Conservation (phyloP, 2,113 vertebrate genomes). For the Ranitomeya imitator region DNA sequence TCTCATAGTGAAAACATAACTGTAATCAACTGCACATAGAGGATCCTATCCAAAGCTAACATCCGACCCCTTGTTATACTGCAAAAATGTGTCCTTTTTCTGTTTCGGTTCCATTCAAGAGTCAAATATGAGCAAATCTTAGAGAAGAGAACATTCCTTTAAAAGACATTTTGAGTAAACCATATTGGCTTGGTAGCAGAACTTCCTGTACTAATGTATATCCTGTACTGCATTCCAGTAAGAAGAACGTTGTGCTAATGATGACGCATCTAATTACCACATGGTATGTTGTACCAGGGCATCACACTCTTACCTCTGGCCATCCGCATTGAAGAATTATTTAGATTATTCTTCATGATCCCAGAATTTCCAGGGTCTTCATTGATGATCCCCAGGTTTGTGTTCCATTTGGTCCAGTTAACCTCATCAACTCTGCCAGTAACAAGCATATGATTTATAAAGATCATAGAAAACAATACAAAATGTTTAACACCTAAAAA, state of each 20-base stretch:
- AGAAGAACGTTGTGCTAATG: not conserved
- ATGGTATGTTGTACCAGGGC: not conserved
- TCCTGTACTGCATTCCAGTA: not conserved
- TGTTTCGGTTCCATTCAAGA: too few species aligned
- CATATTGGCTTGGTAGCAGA: not conserved
- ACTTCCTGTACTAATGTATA: not conserved
- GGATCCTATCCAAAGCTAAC: too few species aligned
- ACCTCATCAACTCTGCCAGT: constrained; percentile 87
- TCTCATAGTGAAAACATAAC: too few species aligned
- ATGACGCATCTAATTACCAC: not conserved
- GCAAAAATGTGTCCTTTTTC: too few species aligned
- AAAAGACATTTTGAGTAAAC: not conserved
- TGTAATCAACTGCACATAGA: too few species aligned
- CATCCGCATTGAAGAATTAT: constrained; percentile 67
- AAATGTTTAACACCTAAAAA: too few species aligned
- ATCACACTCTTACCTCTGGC: constrained; percentile 71
- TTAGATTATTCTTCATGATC: constrained; percentile 70
- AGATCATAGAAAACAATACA: not conserved
- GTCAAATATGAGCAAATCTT: too few species aligned
- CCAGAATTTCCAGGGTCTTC: constrained; percentile 88
- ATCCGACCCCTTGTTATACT: too few species aligned
- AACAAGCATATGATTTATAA: not conserved
- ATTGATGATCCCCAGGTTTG: constrained; percentile 86
- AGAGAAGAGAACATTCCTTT: not conserved
- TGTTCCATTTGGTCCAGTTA: constrained; percentile 98